A percentile compares a stretch with the other conserved stretches of the same genome.
Conservation (phyloP, 2,113 vertebrate species). For the Aptenodytes forsteri region DNA sequence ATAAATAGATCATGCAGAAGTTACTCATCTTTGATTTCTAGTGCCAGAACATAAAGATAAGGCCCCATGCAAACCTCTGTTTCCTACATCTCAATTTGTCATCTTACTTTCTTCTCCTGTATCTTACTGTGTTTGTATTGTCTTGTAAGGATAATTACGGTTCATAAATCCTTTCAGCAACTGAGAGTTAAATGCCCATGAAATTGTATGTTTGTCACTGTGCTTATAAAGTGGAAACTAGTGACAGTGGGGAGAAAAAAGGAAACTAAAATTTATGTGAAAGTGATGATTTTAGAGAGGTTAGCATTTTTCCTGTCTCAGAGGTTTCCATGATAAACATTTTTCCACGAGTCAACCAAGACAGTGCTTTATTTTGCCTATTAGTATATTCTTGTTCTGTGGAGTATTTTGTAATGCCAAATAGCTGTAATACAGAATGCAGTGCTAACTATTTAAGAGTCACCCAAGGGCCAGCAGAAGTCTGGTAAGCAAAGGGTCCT, state of each 20-base stretch:
- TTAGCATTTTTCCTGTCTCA: not conserved
- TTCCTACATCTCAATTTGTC: constrained; percentile 17
- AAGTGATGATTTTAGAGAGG: not conserved
- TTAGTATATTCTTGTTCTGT: not conserved
- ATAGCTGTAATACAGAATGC: not conserved
- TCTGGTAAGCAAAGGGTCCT: not conserved
- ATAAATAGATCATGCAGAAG: not conserved
- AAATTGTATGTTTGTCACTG: not conserved
- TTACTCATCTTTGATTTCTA: not conserved
- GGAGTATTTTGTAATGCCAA: not conserved
- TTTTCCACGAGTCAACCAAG: not conserved
- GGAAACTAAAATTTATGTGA: not conserved
- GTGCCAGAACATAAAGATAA: not conserved
- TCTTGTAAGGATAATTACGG: constrained; percentile 21
- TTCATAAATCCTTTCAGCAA: constrained; percentile 46
- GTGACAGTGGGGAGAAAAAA: not conserved
- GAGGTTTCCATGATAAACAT: not conserved
- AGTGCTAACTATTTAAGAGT: not conserved
- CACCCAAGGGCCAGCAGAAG: not conserved
- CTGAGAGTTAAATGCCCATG: not conserved
- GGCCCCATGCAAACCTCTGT: not conserved
- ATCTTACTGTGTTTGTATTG: not conserved
- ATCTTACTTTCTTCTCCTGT: not conserved
- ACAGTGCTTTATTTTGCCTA: not conserved
- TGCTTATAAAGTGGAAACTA: not conserved